Conservation (phyloP, 2,888 invertebrate species). For the Sylvicola cinctus region DNA sequence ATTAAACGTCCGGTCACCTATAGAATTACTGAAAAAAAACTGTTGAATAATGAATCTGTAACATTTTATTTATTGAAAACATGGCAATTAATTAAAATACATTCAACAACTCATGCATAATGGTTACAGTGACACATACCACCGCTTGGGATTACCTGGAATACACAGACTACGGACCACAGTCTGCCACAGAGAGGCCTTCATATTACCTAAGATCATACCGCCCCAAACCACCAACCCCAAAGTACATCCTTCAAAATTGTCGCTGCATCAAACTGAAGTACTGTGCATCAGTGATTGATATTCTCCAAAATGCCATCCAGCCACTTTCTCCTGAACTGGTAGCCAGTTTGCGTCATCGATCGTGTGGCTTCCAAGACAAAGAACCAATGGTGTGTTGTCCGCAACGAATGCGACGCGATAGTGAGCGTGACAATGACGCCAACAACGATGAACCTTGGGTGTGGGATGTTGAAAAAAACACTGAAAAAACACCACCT, state of each 20-base stretch:
- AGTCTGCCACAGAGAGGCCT: too few species aligned
- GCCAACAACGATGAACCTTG: conserved; percentile 12
- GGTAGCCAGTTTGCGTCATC: conserved; percentile 12
- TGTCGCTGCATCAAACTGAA: conserved; percentile 17
- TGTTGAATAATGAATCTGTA: too few species aligned
- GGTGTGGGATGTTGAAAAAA: conserved; percentile 16
- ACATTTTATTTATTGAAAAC: too few species aligned
- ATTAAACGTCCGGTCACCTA: too few species aligned
- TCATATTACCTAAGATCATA: too few species aligned
- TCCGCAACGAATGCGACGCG: conserved; percentile 7
- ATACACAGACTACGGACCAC: too few species aligned
- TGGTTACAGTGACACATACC: too few species aligned
- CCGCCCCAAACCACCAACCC: too few species aligned
- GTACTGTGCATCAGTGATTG: conserved; percentile 15
- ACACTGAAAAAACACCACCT: background rate
- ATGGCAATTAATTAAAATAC: too few species aligned
- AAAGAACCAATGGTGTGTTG: conserved; percentile 17
- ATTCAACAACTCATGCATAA: too few species aligned
- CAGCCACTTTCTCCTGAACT: conserved; percentile 11
- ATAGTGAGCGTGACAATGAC: background rate
- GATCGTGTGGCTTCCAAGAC: conserved; percentile 15
- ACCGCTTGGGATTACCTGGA: too few species aligned
- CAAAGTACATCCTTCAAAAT: conserved; percentile 14
- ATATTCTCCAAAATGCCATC: conserved; percentile 11
- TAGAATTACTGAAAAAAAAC: too few species aligned